A percentile compares a stretch with the other conserved stretches of the same genome.
phyloP scores from a whole-genome alignment of 2,113 vertebrate genomes.

The Misgurnus anguillicaudatus region DNA sequence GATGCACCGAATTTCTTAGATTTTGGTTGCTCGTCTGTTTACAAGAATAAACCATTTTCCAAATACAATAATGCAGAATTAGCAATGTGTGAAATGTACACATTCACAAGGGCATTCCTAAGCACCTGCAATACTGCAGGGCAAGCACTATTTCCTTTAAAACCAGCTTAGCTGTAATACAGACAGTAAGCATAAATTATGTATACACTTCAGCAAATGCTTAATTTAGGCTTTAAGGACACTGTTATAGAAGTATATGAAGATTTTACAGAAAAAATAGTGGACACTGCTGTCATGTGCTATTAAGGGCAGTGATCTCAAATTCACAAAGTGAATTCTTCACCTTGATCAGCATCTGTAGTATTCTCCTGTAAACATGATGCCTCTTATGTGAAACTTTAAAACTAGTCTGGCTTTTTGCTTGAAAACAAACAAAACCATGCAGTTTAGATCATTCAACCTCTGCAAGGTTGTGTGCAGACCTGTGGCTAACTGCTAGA shows the following conservation, averaged over 20 bases:
- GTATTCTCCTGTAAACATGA: neutral
- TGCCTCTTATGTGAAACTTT: neutral
- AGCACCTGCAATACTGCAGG: neutral
- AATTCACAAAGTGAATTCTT: constrained; percentile 14
- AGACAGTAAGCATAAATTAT: neutral
- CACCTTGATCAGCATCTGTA: neutral
- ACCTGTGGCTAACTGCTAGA: neutral
- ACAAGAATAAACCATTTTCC: neutral
- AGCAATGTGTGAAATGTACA: too few species aligned
- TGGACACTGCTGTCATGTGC: neutral
- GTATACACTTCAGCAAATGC: neutral
- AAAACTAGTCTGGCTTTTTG: too few species aligned
- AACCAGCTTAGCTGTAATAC: too few species aligned
- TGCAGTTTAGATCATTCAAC: constrained; percentile 13
- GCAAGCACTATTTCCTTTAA: neutral
- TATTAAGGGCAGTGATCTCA: neutral
- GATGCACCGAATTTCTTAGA: neutral
- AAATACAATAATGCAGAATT: neutral
- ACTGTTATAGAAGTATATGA: neutral
- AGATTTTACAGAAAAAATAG: neutral
- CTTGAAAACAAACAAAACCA: neutral
- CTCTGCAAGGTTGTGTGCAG: neutral
- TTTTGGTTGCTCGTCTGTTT: neutral
- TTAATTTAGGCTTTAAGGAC: neutral
- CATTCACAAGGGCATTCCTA: neutral